phyloP scores from a whole-genome alignment of 2,113 vertebrate species.

The Xenopus laevis region DNA sequence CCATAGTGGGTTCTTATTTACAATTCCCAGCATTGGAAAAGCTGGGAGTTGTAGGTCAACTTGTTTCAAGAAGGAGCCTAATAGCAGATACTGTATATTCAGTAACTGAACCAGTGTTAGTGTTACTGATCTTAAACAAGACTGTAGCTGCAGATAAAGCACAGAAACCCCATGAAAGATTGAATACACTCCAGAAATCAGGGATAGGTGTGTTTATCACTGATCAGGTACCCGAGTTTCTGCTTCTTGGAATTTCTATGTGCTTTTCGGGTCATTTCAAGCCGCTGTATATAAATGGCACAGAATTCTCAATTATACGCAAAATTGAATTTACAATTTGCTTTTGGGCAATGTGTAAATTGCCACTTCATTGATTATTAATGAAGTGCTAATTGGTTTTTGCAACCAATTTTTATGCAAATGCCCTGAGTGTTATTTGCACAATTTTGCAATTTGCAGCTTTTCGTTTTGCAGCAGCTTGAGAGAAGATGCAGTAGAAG shows the following conservation, averaged over 20 bases:
- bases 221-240: background rate
- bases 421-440: conserved; percentile 62
- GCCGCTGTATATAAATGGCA: conserved; percentile 51
- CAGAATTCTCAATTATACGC: conserved; percentile 58
- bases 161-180: background rate
- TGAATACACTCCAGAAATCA: too few species aligned
- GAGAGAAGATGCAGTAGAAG: conserved; percentile 53
- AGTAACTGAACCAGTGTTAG: too few species aligned
- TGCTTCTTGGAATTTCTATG: conserved; percentile 18
- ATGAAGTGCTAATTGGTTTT: conserved; percentile 76
- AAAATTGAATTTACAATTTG: conserved; percentile 67
- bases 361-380: conserved; percentile 76
- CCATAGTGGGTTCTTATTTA: too few species aligned
- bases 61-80: too few species aligned
- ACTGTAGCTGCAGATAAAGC: background rate
- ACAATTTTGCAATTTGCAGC: conserved; percentile 61
- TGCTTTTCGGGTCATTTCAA: conserved; percentile 46
- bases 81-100: too few species aligned
- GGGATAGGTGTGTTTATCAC: too few species aligned
- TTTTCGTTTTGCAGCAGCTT: conserved; percentile 54
- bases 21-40: too few species aligned
- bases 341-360: conserved; percentile 72
- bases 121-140: background rate
- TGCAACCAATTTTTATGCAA: conserved; percentile 69
- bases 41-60: too few species aligned